Evolutionary conservation across 30 jellyfish, hydroid and myxozoan species (phyloP).

Genomic region (Turritopsis dohrnii): DNA sequence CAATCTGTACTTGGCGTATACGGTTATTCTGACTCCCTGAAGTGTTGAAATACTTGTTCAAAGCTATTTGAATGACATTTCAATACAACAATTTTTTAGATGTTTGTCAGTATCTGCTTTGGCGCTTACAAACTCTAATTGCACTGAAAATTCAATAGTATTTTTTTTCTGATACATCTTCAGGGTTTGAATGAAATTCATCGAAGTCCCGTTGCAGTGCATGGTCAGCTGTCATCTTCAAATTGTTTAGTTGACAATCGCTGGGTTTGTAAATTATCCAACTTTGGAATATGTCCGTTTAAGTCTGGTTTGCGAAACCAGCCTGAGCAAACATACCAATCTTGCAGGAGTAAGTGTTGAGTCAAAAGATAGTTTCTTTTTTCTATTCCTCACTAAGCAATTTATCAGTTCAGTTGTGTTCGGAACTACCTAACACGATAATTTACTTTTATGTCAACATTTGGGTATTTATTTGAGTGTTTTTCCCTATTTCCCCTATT

Average conservation of each 20-base stretch:
- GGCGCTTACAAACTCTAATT: background rate
- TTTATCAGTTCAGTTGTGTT: no score
- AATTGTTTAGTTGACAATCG: slow-evolving; percentile 81
- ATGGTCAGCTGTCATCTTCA: slow-evolving; percentile 80
- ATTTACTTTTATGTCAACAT: no score
- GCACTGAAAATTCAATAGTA: background rate
- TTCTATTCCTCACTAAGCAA: no score
- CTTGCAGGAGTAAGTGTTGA: slow-evolving; percentile 12
- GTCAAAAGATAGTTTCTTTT: background rate
- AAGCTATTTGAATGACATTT: no score
- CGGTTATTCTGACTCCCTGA: no score
- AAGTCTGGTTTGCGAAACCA: background rate
- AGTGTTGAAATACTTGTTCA: background rate
- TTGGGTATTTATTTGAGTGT: no score
- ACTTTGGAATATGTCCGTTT: slow-evolving; percentile 45
- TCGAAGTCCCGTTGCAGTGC: slow-evolving; percentile 57
- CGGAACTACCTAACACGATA: no score
- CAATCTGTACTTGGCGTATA: no score
- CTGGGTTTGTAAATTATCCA: slow-evolving; percentile 89
- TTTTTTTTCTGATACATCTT: background rate
- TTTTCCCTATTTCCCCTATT: no score
- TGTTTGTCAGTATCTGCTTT: no score
- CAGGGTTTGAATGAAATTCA: slow-evolving; percentile 86
- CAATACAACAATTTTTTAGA: no score
- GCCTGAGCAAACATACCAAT: background rate